These are phyloP conservation scores for Lydus trimaculatus DNA, from an alignment of 2,888 invertebrate species.

Conservation along the genomic window DNA sequence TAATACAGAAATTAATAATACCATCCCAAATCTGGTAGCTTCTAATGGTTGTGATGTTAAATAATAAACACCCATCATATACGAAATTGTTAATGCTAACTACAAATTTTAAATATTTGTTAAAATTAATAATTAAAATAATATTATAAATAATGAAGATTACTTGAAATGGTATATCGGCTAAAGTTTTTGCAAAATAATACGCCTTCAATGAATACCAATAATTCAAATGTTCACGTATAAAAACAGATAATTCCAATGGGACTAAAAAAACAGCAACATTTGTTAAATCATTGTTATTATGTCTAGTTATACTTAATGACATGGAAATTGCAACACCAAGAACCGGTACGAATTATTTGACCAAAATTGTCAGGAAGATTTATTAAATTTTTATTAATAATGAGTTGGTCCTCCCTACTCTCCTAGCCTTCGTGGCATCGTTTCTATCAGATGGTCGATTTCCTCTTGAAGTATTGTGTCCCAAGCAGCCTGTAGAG, in stretches of 20 bases:
- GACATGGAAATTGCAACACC: too few relatives aligned
- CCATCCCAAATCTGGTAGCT: conserved; percentile 86
- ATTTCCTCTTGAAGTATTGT: too few relatives aligned
- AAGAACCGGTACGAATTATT: too few relatives aligned
- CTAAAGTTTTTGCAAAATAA: conserved; percentile 93
- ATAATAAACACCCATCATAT: conserved; percentile 88
- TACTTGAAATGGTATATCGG: conserved; percentile 98
- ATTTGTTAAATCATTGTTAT: too few relatives aligned
- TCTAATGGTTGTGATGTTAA: conserved; percentile 94
- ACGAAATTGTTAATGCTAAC: conserved; percentile 70
- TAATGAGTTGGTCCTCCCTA: too few relatives aligned
- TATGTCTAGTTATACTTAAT: too few relatives aligned
- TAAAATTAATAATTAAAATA: conserved; percentile 51
- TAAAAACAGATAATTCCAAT: conserved; percentile 91
- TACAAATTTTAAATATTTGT: conserved; percentile 75
- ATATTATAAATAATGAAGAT: conserved; percentile 26
- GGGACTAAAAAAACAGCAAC: conserved; percentile 99
- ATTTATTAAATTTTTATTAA: too few relatives aligned
- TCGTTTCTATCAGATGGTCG: too few relatives aligned
- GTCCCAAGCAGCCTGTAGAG: too few relatives aligned
- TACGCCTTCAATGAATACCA: conserved; percentile 97
- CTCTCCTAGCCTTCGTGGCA: too few relatives aligned
- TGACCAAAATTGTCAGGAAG: too few relatives aligned
- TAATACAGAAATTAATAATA: conserved; percentile 84
- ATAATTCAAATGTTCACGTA: conserved; percentile 95